Base-by-base conservation (phyloP, 2,113 vertebrate species). In the Phaetusa simplex region DNA sequence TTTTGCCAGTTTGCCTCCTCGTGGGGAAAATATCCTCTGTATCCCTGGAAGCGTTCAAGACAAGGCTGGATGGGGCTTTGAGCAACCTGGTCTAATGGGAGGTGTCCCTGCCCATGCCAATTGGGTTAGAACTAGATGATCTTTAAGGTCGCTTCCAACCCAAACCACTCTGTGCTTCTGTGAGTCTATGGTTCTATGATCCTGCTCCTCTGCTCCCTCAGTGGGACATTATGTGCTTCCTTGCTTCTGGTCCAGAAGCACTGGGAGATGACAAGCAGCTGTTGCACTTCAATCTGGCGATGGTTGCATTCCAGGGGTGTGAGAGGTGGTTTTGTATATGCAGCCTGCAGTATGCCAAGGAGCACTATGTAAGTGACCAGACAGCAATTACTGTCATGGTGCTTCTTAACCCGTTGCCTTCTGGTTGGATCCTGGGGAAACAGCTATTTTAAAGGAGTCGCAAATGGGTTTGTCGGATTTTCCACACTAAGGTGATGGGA, bases 311-410 rank as follows among this genome's bases (percentile, higher is more conserved):
- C 62, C 82, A 59, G 32, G 88, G 45, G 19, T 85, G 67, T 64
- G 89, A 94, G 81, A 80, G 34, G 71, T 77, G 58, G 94, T 94
- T 82, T 95, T 95, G 26, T 88, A 30, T 36, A 67, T 86, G 55
- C 64, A 91, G 86, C 42, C 22, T 59, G n/a, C 8, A 65, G 59
- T 50, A 59, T 3, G 34, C 87, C 89, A 93, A 83, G 58, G 43
- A 91, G 11, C 12, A 7, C 85, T 88, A 74, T 88, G 32, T 66
- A 93, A 93, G 89, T 70, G 81, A 95, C 40, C 29, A 55, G 84
- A 77, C 0, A 80, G n/a, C 23, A 83, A 90, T 43, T 70, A 80
- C 43, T 43, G 18, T 55, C 1, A 1, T 0, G 8, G 21, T 29
- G 36, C 50, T 94, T 62, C 78, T 97, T 87, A 93, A 82, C 53